Percentiles rank a stretch among this genome's conserved stretches.
Evolutionary conservation across 2,888 invertebrate species (phyloP).

Genomic region (Phrixothrix hirtus): DNA sequence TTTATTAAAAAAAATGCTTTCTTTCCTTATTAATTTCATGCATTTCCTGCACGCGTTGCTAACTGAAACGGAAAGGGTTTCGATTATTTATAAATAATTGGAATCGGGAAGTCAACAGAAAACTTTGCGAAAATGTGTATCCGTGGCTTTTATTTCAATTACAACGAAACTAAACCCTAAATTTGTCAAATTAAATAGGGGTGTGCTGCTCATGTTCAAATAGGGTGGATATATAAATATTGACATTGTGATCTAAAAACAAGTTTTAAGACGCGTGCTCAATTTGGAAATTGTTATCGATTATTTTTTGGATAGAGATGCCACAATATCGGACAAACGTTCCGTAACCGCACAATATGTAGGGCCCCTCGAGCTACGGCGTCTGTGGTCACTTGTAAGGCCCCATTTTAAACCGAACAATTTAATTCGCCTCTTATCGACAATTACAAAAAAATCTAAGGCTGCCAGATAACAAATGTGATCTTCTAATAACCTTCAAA

Average conservation of each 20-base stretch:
- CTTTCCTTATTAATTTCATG: too few species aligned
- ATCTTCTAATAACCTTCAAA: slow-evolving; percentile 30
- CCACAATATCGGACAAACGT: too few species aligned
- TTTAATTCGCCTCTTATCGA: slow-evolving; percentile 12
- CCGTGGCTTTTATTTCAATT: not conserved
- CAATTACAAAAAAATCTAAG: slow-evolving; percentile 16
- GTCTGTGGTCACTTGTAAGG: too few species aligned
- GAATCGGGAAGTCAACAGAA: too few species aligned
- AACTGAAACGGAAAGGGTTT: not conserved
- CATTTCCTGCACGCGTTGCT: not conserved
- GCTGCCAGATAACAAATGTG: slow-evolving; percentile 11
- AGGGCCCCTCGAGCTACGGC: too few species aligned
- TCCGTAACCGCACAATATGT: not conserved
- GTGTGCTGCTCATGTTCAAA: slow-evolving; percentile 29
- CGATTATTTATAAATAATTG: not conserved
- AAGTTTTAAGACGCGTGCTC: slow-evolving; percentile 31
- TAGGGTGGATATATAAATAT: slow-evolving; percentile 36
- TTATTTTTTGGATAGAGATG: slow-evolving; percentile 25
- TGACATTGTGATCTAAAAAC: slow-evolving; percentile 35
- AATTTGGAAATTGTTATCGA: slow-evolving; percentile 36
- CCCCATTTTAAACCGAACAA: too few species aligned
- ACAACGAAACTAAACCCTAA: slow-evolving; percentile 26
- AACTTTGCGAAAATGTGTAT: too few species aligned
- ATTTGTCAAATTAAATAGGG: slow-evolving; percentile 35
- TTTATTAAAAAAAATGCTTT: too few species aligned